phyloP scores from a whole-genome alignment of 2,888 invertebrate species.

The Cheiracanthium punctorium region DNA sequence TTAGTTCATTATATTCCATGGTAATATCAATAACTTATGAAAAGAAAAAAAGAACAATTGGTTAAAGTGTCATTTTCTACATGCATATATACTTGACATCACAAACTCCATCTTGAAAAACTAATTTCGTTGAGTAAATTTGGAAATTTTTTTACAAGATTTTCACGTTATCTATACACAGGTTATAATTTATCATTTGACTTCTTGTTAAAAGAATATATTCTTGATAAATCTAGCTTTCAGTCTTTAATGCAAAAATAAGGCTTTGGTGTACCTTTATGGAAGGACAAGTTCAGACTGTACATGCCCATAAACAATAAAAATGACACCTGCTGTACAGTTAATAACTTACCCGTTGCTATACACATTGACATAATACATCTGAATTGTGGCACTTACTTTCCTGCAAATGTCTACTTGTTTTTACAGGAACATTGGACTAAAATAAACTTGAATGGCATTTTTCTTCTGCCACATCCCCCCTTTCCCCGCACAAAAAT shows the following conservation, averaged over 20 bases:
- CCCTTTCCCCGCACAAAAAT: too few relatives aligned
- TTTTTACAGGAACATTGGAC: constrained; percentile 24
- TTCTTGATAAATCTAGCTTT: not conserved
- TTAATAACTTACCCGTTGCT: constrained; percentile 60
- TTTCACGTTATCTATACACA: constrained; percentile 1
- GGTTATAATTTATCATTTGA: not conserved
- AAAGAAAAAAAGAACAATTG: not conserved
- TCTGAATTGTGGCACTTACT: constrained; percentile 55
- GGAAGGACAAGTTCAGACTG: constrained; percentile 3
- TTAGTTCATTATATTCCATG: not conserved
- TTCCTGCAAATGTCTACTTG: constrained; percentile 21
- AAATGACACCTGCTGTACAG: constrained; percentile 33
- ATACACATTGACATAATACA: constrained; percentile 40
- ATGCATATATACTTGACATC: too few relatives aligned
- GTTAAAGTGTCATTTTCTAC: too few relatives aligned
- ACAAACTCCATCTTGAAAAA: not conserved
- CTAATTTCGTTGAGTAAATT: not conserved
- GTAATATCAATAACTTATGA: not conserved
- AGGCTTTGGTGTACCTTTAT: constrained; percentile 45
- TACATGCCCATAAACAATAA: constrained; percentile 21
- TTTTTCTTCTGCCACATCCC: too few relatives aligned
- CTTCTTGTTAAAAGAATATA: not conserved
- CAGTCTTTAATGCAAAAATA: not conserved
- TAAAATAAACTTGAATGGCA: not conserved
- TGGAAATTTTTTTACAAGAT: not conserved